These are phyloP conservation scores for Trachymyrmex septentrionalis DNA, from an alignment of 1,140 invertebrate species.

Conservation along the genomic window DNA sequence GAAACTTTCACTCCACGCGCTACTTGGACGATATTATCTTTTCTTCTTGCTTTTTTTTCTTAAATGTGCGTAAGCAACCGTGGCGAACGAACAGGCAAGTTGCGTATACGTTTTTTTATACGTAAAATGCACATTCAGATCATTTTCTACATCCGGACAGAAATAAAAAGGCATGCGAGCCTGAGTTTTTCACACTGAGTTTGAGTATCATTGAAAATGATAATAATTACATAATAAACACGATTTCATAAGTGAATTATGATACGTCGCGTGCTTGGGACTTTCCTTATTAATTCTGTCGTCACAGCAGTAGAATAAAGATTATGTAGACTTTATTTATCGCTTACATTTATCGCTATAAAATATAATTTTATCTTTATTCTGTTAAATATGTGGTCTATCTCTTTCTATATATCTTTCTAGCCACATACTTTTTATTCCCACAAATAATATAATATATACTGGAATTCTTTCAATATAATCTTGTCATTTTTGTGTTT, in stretches of 20 bases:
- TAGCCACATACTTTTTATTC: background rate
- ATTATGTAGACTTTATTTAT: background rate
- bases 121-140: constrained; percentile 7
- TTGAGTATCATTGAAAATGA: background rate
- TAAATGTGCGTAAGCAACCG: constrained; percentile 59
- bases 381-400: background rate
- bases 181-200: background rate
- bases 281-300: background rate
- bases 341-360: background rate
- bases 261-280: background rate
- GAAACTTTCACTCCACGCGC: constrained; percentile 79
- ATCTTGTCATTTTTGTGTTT: background rate
- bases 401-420: background rate
- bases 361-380: background rate
- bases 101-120: constrained; percentile 12
- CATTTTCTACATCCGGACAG: background rate
- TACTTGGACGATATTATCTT: constrained; percentile 78
- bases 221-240: constrained; percentile 10
- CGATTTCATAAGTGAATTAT: constrained; percentile 13
- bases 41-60: constrained; percentile 61
- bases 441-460: background rate
- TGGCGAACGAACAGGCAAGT: constrained; percentile 53
- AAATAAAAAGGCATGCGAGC: background rate
- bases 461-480: background rate
- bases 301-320: background rate